Evolutionary conservation across 1,140 invertebrate genomes (phyloP).

Genomic region (Ceratina japonica): DNA sequence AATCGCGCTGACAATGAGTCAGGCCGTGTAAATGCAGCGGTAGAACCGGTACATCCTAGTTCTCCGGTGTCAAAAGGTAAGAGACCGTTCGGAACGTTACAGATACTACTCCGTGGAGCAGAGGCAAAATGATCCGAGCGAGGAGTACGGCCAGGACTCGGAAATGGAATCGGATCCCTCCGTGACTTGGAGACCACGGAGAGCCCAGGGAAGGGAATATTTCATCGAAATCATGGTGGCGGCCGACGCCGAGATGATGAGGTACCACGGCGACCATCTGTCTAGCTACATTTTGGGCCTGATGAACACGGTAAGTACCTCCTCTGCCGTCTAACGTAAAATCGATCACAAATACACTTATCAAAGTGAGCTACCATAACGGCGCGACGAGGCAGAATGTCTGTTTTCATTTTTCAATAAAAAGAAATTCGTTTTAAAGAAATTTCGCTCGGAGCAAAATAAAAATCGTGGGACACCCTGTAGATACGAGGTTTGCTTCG

Average conservation of each 20-base stretch:
- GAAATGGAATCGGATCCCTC: conserved; percentile 63
- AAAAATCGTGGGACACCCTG: too few species aligned
- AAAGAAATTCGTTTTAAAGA: too few species aligned
- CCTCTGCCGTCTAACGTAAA: too few species aligned
- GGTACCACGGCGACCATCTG: conserved; percentile 84
- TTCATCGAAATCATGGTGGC: conserved; percentile 90
- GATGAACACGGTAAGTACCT: conserved; percentile 85
- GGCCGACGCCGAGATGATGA: conserved; percentile 88
- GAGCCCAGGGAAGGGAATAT: conserved; percentile 81
- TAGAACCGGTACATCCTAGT: background rate
- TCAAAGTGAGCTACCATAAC: too few species aligned
- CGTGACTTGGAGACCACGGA: conserved; percentile 68
- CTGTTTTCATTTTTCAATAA: too few species aligned
- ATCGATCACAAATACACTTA: too few species aligned
- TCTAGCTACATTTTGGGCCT: conserved; percentile 88
- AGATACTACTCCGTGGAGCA: conserved; percentile 57
- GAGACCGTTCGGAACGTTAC: conserved; percentile 14
- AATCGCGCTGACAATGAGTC: background rate
- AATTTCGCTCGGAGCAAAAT: too few species aligned
- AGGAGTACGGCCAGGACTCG: conserved; percentile 50
- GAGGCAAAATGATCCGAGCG: conserved; percentile 43
- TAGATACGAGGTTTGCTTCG: too few species aligned
- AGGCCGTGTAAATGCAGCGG: background rate
- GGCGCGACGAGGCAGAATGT: too few species aligned
- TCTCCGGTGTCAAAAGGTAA: conserved; percentile 13